phyloP scores from a whole-genome alignment of 1,140 invertebrate genomes.

The Probaryconus sp. region DNA sequence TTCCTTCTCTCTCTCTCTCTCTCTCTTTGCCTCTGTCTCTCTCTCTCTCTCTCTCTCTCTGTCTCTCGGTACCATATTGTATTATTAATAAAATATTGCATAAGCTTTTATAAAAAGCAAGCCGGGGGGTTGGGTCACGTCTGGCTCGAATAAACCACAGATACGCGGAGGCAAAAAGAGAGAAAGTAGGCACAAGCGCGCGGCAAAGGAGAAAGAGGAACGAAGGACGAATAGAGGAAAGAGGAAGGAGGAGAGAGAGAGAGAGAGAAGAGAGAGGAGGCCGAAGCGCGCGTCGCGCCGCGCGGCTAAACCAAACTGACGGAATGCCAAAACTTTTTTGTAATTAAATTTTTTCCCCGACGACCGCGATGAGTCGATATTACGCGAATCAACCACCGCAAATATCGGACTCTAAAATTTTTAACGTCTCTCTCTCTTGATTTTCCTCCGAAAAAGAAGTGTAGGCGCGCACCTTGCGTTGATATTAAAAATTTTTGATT shows the following conservation, averaged over 20 bases:
- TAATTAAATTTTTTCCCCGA: constrained; percentile 74
- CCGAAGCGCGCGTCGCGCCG: constrained; percentile 22
- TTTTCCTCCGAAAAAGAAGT: constrained; percentile 32
- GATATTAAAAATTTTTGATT: constrained; percentile 56
- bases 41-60: no score
- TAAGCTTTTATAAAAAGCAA: constrained; percentile 65
- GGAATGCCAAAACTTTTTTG: constrained; percentile 76
- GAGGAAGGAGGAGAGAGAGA: neutral
- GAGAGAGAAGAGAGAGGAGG: constrained; percentile 1
- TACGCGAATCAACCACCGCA: constrained; percentile 63
- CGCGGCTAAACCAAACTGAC: constrained; percentile 70
- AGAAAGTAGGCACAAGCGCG: constrained; percentile 1
- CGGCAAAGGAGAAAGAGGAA: constrained; percentile 2
- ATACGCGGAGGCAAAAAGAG: constrained; percentile 57
- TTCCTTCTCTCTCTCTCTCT: no score
- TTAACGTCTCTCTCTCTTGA: constrained; percentile 57
- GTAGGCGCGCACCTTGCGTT: constrained; percentile 32
- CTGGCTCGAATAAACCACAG: constrained; percentile 69
- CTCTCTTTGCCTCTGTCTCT: no score
- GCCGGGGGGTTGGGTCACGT: constrained; percentile 57
- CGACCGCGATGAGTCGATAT: constrained; percentile 64
- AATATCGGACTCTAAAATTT: constrained; percentile 65
- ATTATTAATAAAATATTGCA: constrained; percentile 71
- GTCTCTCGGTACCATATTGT: constrained; percentile 59
- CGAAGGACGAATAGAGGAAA: neutral